A percentile compares a stretch with the other conserved stretches of the same genome.
phyloP scores from a whole-genome alignment of 2,797 vertebrate genomes.

The Danio choprae region DNA sequence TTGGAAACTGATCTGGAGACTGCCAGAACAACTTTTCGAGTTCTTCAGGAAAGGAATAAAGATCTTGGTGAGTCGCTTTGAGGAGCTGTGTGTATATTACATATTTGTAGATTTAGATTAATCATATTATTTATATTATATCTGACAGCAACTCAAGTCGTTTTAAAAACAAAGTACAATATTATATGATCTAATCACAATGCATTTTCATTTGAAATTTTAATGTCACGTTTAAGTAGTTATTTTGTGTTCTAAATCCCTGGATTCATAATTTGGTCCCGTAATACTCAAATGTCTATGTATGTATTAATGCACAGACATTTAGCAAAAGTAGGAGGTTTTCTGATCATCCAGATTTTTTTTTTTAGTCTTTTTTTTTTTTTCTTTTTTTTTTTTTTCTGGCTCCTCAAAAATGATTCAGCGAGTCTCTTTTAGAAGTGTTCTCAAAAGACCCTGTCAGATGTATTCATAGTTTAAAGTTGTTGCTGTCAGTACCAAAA shows the following conservation, averaged over 20 bases:
- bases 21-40: constrained; percentile 64
- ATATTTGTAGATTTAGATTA: not conserved
- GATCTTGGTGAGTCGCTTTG: constrained; percentile 74
- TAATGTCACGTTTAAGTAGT: not conserved
- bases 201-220: not conserved
- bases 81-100: not conserved
- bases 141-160: not conserved
- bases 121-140: not conserved
- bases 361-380: too few species aligned
- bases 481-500: not conserved
- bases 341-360: too few species aligned
- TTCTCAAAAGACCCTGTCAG: not conserved
- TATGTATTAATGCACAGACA: too few species aligned
- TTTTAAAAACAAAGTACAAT: not conserved
- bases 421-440: not conserved
- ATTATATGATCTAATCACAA: not conserved
- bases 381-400: not conserved
- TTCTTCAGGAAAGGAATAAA: constrained; percentile 75
- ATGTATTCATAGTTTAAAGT: not conserved
- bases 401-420: not conserved
- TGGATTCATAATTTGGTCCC: too few species aligned
- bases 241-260: not conserved
- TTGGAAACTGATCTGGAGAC: constrained; percentile 76
- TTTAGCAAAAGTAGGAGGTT: too few species aligned
- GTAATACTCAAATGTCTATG: too few species aligned